Conservation (phyloP, 2,888 invertebrate genomes). For the Diadegma fenestrale region DNA sequence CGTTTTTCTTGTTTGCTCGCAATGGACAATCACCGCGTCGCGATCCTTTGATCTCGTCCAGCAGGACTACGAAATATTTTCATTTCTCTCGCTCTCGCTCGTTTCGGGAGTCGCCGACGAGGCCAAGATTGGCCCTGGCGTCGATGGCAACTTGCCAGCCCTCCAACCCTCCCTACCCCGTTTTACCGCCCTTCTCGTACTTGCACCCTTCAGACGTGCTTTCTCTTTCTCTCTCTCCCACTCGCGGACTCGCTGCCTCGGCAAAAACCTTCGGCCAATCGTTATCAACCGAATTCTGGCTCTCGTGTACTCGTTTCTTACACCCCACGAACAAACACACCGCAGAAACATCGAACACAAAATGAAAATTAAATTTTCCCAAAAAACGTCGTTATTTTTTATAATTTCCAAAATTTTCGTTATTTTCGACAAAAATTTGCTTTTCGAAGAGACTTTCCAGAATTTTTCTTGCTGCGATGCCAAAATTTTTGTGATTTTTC, state of each 20-base stretch:
- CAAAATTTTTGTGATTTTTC: too few relatives aligned
- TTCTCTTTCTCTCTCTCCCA: background rate
- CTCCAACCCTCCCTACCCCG: conserved; percentile 42
- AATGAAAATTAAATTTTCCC: too few relatives aligned
- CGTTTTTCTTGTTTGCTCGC: conserved; percentile 1
- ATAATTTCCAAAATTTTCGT: too few relatives aligned
- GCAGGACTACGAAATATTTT: conserved; percentile 20
- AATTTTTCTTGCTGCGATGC: too few relatives aligned
- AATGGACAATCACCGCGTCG: conserved; percentile 26
- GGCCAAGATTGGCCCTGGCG: conserved; percentile 43
- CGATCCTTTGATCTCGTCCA: background rate
- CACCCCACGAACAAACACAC: background rate
- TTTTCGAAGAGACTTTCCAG: too few relatives aligned
- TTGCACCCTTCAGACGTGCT: conserved; percentile 24
- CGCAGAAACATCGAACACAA: background rate
- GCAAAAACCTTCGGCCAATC: conserved; percentile 54
- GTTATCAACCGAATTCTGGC: conserved; percentile 61
- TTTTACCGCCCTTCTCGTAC: conserved; percentile 27
- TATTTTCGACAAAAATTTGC: too few relatives aligned
- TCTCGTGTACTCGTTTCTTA: background rate
- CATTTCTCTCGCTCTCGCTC: background rate
- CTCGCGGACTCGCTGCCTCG: background rate
- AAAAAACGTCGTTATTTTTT: too few relatives aligned
- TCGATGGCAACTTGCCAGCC: conserved; percentile 62
- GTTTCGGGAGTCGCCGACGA: background rate